Conservation (phyloP, 2,113 vertebrate species). For the Rattus rattus region DNA sequence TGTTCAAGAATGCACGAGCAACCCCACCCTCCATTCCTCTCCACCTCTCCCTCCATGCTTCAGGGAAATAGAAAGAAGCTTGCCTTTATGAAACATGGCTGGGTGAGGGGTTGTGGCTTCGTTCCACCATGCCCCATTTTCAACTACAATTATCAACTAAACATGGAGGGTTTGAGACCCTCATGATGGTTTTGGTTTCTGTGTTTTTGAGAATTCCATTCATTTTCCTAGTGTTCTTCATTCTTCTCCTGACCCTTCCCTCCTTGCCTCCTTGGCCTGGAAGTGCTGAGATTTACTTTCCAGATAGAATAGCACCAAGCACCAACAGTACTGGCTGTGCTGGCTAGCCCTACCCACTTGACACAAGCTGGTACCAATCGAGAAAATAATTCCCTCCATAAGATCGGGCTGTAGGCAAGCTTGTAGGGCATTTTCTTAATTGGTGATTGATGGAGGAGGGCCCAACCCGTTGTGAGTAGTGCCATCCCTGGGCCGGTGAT, state of each 20-base stretch:
- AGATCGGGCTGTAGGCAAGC: background rate
- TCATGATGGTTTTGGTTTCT: background rate
- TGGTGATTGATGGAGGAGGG: background rate
- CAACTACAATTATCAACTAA: background rate
- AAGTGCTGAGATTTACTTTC: slow-evolving; percentile 5
- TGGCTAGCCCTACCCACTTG: background rate
- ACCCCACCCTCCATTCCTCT: background rate
- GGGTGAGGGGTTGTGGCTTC: background rate
- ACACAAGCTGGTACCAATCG: background rate
- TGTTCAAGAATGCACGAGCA: background rate
- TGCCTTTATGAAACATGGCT: background rate
- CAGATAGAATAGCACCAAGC: background rate
- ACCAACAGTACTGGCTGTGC: background rate
- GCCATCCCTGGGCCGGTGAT: background rate
- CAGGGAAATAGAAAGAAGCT: background rate
- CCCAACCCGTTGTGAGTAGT: background rate
- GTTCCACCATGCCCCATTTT: background rate
- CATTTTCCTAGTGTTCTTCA: background rate
- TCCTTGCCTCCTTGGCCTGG: background rate
- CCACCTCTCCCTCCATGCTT: background rate
- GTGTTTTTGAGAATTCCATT: slow-evolving; percentile 17
- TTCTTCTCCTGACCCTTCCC: background rate
- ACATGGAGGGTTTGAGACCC: background rate
- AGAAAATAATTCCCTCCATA: background rate
- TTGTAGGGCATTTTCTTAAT: background rate